These are phyloP conservation scores for Allobates femoralis DNA, from an alignment of 2,797 vertebrate genomes.

Conservation along the genomic window DNA sequence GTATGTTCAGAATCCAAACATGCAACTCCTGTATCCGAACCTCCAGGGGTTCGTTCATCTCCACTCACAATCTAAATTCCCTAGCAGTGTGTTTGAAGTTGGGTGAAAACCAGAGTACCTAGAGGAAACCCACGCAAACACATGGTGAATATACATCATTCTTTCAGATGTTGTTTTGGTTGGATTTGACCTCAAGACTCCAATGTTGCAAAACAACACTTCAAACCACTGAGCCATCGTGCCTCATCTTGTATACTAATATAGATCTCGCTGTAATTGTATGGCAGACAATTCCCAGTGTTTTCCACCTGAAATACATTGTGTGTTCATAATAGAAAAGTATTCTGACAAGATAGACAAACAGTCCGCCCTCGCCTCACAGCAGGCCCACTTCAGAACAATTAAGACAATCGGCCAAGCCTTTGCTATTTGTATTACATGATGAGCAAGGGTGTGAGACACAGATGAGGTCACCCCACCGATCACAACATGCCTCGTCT, in stretches of 20 bases:
- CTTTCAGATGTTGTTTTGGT: no score
- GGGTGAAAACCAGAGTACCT: no score
- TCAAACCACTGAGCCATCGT: no score
- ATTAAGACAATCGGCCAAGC: not conserved
- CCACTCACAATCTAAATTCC: no score
- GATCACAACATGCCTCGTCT: conserved; percentile 8
- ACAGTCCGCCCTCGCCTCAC: not conserved
- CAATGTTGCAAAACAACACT: no score
- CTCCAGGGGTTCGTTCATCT: no score
- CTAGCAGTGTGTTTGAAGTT: no score
- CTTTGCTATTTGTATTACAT: not conserved
- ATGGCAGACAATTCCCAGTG: not conserved
- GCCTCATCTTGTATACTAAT: not conserved
- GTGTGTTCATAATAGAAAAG: conserved; percentile 9
- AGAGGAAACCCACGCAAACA: no score
- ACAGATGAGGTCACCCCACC: conserved; percentile 23
- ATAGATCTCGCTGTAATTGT: not conserved
- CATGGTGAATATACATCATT: no score
- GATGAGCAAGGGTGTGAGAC: not conserved
- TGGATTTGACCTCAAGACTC: no score
- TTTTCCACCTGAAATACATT: not conserved
- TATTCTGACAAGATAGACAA: not conserved
- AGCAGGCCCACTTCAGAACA: not conserved
- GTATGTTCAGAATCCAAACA: no score
- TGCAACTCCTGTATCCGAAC: no score